A percentile compares a stretch with the other conserved stretches of the same genome.
phyloP scores from a whole-genome alignment of 2,113 vertebrate genomes.

The Sardina pilchardus region DNA sequence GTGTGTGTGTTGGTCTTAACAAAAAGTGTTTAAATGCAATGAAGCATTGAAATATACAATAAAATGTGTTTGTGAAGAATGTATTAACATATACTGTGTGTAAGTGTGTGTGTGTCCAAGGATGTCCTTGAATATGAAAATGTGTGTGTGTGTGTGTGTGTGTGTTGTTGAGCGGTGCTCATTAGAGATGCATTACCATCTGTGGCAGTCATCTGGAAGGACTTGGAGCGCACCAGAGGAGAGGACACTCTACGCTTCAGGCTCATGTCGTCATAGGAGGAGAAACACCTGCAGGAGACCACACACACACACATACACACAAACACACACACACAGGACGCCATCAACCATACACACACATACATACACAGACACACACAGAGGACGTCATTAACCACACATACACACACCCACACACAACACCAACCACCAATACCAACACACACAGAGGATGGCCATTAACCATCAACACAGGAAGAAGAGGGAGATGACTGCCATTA shows the following conservation, averaged over 20 bases:
- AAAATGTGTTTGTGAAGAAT: not conserved
- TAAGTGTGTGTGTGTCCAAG: not conserved
- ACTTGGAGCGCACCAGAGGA: constrained; percentile 93
- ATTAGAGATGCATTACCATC: constrained; percentile 78
- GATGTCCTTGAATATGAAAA: not conserved
- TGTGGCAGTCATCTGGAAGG: constrained; percentile 87
- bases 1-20: not conserved
- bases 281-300: constrained; percentile 83
- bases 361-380: too few species aligned
- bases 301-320: too few species aligned
- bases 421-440: too few species aligned
- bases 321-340: too few species aligned
- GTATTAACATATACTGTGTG: too few species aligned
- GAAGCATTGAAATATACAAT: not conserved
- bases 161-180: not conserved
- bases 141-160: not conserved
- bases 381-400: not conserved
- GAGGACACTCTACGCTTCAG: constrained; percentile 90
- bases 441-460: not conserved
- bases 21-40: too few species aligned
- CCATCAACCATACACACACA: too few species aligned
- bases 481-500: not conserved
- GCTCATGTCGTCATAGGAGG: constrained; percentile 97
- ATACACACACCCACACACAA: too few species aligned
- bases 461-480: too few species aligned